phyloP scores from a whole-genome alignment of 2,888 invertebrate species.

The Deroplatys truncata region DNA sequence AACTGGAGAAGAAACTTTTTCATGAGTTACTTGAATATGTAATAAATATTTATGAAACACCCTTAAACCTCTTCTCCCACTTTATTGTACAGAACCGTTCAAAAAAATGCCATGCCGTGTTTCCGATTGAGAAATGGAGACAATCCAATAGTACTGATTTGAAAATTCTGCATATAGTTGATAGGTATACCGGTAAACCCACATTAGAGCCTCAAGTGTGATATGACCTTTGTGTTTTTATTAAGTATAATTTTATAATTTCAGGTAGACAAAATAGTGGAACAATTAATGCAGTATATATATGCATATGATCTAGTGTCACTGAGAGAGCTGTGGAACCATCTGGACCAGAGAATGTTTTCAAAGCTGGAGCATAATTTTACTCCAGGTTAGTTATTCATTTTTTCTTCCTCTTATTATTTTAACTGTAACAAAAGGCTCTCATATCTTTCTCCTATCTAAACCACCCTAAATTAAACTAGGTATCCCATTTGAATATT shows the following conservation, averaged over 20 bases:
- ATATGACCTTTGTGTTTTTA: neutral
- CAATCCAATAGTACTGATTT: too few relatives aligned
- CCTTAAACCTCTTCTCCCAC: too few relatives aligned
- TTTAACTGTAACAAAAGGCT: neutral
- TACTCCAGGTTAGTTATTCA: constrained; percentile 55
- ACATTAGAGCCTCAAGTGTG: too few relatives aligned
- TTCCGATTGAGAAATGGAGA: too few relatives aligned
- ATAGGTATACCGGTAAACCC: too few relatives aligned
- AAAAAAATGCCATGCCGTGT: too few relatives aligned
- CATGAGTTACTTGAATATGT: too few relatives aligned
- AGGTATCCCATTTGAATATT: neutral
- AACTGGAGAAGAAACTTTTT: too few relatives aligned
- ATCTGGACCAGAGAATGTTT: constrained; percentile 83
- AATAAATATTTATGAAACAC: too few relatives aligned
- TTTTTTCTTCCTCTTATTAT: constrained; percentile 19
- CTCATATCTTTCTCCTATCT: neutral
- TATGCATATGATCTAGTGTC: constrained; percentile 74
- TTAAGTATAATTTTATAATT: constrained; percentile 23
- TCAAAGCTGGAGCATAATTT: constrained; percentile 83
- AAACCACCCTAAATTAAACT: too few relatives aligned
- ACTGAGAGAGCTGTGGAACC: constrained; percentile 82
- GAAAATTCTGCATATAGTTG: too few relatives aligned
- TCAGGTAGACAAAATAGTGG: constrained; percentile 75
- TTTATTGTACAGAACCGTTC: too few relatives aligned
- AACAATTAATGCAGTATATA: constrained; percentile 73